Percentiles rank a stretch among this genome's conserved stretches.
Evolutionary conservation across 2,113 vertebrate species (phyloP).

Genomic region (Okapia johnstoni): DNA sequence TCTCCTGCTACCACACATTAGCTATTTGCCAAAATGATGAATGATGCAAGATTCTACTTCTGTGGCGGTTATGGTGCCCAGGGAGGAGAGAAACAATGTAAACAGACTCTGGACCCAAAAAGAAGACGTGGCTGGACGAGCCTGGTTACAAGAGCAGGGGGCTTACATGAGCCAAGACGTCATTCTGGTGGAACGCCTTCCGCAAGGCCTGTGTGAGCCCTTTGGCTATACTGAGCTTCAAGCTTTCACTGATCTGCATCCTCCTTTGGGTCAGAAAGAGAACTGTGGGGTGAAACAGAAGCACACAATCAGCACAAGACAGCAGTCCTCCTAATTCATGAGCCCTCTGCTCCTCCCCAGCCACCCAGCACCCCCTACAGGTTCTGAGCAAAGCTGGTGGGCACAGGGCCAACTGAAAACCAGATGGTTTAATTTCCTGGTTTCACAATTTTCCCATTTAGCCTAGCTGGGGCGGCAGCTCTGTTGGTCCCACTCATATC

Average conservation of each 20-base stretch:
- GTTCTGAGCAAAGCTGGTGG: neutral
- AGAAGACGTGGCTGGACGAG: rapidly evolving
- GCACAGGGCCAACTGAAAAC: neutral
- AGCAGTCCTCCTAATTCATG: neutral
- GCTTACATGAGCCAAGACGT: slow-evolving; percentile 88
- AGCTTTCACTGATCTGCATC: slow-evolving; percentile 84
- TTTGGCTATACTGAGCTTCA: slow-evolving; percentile 89
- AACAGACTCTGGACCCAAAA: neutral
- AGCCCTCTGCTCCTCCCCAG: neutral
- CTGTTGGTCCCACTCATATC: neutral
- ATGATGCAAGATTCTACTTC: neutral
- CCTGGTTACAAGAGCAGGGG: neutral
- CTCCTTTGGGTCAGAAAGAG: slow-evolving; percentile 90
- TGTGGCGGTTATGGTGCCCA: neutral
- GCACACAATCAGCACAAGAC: neutral
- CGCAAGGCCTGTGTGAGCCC: slow-evolving; percentile 90
- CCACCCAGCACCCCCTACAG: neutral
- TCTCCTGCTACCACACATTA: neutral
- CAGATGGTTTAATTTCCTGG: neutral
- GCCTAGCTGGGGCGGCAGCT: neutral
- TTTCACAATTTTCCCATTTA: neutral
- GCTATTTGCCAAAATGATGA: neutral
- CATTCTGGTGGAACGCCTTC: slow-evolving; percentile 89
- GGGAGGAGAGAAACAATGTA: neutral
- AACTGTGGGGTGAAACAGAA: slow-evolving; percentile 82